Base-by-base conservation (phyloP, 2,113 vertebrate genomes). In the Lagopus leucura region DNA sequence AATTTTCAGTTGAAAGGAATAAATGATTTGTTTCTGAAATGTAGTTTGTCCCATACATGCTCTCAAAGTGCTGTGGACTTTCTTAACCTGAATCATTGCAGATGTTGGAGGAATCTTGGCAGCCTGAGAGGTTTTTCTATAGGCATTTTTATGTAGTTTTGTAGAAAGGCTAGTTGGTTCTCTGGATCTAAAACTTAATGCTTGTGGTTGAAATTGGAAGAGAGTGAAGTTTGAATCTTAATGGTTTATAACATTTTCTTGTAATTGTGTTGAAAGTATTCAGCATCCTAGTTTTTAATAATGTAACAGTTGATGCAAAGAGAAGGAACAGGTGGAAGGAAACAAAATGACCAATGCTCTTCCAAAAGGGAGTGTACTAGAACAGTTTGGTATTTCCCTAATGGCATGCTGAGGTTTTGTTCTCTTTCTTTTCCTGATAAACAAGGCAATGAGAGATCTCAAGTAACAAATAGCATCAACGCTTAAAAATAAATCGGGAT, bases 381-480 rank as follows among this genome's bases (percentile, higher is more conserved):
- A 82, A 54, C 14, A 25, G 8, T 1, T 1, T 65, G 21, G 13
- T 71, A 5, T 67, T 82, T 91, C 86, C 38, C 67, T 76, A 60
- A 2, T 40, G 17, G 14, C 42, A 83, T 58, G 47, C 30, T 75
- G 27, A n/a, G 10, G 34, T 17, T 75, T 88, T 30, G 66, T 2
- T 76, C 13, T 85, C 40, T 78, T 73, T 28, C 3, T 1, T 78
- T 78, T 79, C 43, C 8, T 75, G 25, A 55, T 6, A 6, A 58
- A 45, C 21, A 38, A 24, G 18, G 6, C 42, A 70, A 14, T 72
- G 13, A 27, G 54, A 73, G 24, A 76, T 66, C 36, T 27, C 50
- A 14, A 83, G 17, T 0, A 0, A 36, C 25, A 79, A 54, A 58
- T 69, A 40, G 63, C 19, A 55, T 24, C 28, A 42, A 5, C 84